Percentiles rank a stretch among this genome's conserved stretches.
These are phyloP conservation scores for Brachynemurus nebulosus DNA, from an alignment of 2,888 invertebrate genomes.

Conservation along the genomic window DNA sequence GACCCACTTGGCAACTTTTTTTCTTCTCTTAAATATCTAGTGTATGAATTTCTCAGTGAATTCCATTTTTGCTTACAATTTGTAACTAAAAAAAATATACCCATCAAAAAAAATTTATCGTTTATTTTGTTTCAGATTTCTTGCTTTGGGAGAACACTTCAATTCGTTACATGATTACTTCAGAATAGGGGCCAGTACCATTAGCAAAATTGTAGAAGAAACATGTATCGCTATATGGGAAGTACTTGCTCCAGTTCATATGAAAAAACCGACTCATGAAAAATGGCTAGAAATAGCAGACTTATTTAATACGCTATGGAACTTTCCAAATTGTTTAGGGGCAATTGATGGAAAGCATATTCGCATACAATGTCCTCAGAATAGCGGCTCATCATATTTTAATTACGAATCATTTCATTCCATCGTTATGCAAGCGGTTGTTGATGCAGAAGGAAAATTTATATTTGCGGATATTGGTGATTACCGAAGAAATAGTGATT, in stretches of 20 bases:
- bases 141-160: no score
- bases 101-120: no score
- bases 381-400: slow-evolving; percentile 14
- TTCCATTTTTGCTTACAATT: neutral
- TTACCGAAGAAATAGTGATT: slow-evolving; percentile 18
- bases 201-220: neutral
- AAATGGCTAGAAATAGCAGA: no score
- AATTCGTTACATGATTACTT: neutral
- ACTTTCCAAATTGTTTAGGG: slow-evolving; percentile 10
- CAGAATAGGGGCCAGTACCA: neutral
- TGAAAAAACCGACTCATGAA: no score
- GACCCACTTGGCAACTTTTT: neutral
- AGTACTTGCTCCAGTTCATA: neutral
- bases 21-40: neutral
- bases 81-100: neutral
- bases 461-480: slow-evolving; percentile 16
- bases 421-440: slow-evolving; percentile 14
- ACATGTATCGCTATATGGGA: neutral
- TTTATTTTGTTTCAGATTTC: no score
- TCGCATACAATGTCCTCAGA: slow-evolving; percentile 10
- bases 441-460: slow-evolving; percentile 18
- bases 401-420: slow-evolving; percentile 15
- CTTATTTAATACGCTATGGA: slow-evolving; percentile 3
- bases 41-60: neutral
- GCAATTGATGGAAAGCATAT: slow-evolving; percentile 10